A percentile compares a stretch with the other conserved stretches of the same genome.
Evolutionary conservation across 2,113 vertebrate species (phyloP).

Genomic region (Theristicus caerulescens): DNA sequence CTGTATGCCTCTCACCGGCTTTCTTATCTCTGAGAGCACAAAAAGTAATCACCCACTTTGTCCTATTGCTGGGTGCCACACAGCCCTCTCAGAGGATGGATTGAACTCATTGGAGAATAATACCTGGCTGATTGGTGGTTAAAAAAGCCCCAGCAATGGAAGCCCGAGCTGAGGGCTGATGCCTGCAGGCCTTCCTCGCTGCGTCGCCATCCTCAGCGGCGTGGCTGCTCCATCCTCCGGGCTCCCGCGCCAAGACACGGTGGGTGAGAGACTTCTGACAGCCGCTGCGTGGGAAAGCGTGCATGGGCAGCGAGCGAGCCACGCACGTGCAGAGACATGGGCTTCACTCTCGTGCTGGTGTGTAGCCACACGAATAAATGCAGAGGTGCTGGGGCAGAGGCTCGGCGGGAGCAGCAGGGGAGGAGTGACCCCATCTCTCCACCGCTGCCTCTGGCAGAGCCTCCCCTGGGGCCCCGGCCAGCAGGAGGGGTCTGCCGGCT

Average conservation of each 20-base stretch:
- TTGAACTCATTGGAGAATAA: not conserved
- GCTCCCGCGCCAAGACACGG: not conserved
- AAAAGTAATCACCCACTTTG: not conserved
- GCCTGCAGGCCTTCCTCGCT: not conserved
- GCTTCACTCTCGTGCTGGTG: accelerated
- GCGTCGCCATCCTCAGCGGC: not conserved
- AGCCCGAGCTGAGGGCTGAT: not conserved
- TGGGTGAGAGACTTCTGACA: not conserved
- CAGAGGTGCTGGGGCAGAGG: not conserved
- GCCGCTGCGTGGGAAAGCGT: not conserved
- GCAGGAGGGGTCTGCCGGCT: not conserved
- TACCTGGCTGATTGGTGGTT: not conserved
- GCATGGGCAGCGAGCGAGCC: not conserved
- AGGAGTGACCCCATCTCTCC: not conserved
- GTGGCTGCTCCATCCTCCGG: not conserved
- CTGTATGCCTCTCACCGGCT: not conserved
- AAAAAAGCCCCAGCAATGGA: not conserved
- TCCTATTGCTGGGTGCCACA: not conserved
- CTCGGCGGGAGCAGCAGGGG: not conserved
- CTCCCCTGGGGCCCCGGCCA: not conserved
- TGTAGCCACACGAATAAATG: accelerated
- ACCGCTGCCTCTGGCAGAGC: not conserved
- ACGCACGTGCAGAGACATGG: not conserved
- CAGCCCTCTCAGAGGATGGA: not conserved
- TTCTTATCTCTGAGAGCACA: not conserved